Evolutionary conservation across 2,797 vertebrate species (phyloP), one percentile per base, ranked within the genome.

Genomic region (Ataeniobius toweri): DNA sequence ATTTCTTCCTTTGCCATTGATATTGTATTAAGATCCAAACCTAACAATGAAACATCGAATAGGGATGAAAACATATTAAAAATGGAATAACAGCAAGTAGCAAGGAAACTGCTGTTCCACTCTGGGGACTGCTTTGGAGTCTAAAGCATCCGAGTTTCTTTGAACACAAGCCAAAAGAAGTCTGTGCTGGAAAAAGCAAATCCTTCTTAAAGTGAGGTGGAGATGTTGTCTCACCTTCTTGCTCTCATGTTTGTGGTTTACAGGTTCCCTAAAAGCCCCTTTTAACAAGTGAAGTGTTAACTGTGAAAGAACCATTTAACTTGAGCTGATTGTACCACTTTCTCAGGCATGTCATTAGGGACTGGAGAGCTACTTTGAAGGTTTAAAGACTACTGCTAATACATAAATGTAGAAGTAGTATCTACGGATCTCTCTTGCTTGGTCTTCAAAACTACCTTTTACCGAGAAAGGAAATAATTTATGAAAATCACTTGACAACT

Each of bases 81-180:
- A 16, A 20, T 55, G 12, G 51, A 71, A 80, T 59, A 75, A 53
- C 31, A 83, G 58, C 69, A 86, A 85, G 80, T 71, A 78, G 80
- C 39, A 68, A 81, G 71, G 85, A 92, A 85, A 86, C 81, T 85
- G 79, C 80, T 80, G 80, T 85, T 80, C 65, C 50, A 81, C 91
- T 92, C 85, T 20, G 12, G 89, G 91, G 90, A 93, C 67, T 85
- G 81, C 13, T 91, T 89, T 82, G 83, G 82, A 83, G 84, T 88
- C 74, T 85, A 75, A 89, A 82, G 61, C 73, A 63, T 80, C 78
- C 87, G 76, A n/a, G 73, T 80, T 44, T 89, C 89, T 92, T 89
- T 92, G 88, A 91, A 93, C 80, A 63, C 48, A 9, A 86, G 86
- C 85, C 84, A 88, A 84, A 74, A 84, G 77, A 79, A 92, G 83